phyloP scores from a whole-genome alignment of 2,797 vertebrate genomes.

The Rhodeus uyekii region DNA sequence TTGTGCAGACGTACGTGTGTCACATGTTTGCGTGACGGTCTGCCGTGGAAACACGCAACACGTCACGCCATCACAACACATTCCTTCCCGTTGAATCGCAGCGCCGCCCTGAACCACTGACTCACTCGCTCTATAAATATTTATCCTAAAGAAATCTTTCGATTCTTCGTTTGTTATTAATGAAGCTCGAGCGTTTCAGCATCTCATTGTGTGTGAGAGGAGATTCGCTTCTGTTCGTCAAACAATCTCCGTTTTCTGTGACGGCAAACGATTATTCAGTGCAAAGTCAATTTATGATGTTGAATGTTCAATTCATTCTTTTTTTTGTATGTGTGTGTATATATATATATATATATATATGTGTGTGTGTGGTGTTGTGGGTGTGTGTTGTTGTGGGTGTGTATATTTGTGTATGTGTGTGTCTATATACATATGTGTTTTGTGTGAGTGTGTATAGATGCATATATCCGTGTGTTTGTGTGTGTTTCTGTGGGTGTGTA shows the following conservation, averaged over 20 bases:
- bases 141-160: conserved; percentile 53
- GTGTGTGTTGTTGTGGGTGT: too few species aligned
- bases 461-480: too few species aligned
- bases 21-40: conserved; percentile 36
- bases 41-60: conserved; percentile 31
- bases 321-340: too few species aligned
- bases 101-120: conserved; percentile 34
- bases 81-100: conserved; percentile 49
- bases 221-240: neutral
- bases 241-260: too few species aligned
- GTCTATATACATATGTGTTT: too few species aligned
- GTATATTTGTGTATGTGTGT: too few species aligned
- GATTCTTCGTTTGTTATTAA: conserved; percentile 37
- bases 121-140: conserved; percentile 57
- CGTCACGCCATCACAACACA: conserved; percentile 48
- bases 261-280: neutral
- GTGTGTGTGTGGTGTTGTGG: too few species aligned
- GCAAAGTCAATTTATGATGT: neutral
- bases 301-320: too few species aligned
- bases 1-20: neutral
- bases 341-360: too few species aligned
- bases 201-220: neutral
- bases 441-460: too few species aligned
- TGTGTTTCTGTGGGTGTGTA: too few species aligned
- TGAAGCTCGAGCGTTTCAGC: conserved; percentile 11